Base-by-base conservation (phyloP, 2,113 vertebrate species). In the Orycteropus afer region DNA sequence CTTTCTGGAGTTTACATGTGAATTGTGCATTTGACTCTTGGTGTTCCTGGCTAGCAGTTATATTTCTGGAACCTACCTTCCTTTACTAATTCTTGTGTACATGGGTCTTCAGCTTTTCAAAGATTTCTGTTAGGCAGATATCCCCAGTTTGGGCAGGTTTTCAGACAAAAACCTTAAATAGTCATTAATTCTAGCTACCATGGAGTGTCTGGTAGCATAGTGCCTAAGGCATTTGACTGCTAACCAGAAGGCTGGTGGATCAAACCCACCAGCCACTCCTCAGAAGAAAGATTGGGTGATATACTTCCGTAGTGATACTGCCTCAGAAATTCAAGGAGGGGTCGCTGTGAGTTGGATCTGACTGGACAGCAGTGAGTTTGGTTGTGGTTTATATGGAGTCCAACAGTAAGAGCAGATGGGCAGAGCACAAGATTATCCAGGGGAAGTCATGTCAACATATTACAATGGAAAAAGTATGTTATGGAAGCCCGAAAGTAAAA, bases 361-460 rank as follows among this genome's bases (percentile, higher is more conserved):
- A n/a, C n/a, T n/a, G n/a, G n/a, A n/a, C n/a, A n/a, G n/a, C n/a
- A n/a, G n/a, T n/a, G n/a, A n/a, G n/a, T n/a, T n/a, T n/a, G n/a
- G n/a, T n/a, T n/a, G n/a, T n/a, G n/a, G n/a, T n/a, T n/a, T n/a
- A n/a, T n/a, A 27, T 2, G 3, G 32, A 42, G 14, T 55, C 61
- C 27, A 2, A 17, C 37, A 14, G 29, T 40, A 65, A 90, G 51
- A 83, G 55, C 65, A 42, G 29, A 20, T 29, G 32, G 17, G 29
- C 10, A 34, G 55, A 86, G 82, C 3, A 0, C 10, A 1, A 40
- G 45, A 7, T n/a, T n/a, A 25, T 14, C 67, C 1, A 0, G 4
- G 27, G 27, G 61, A 65, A 55, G 67, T 42, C 10, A 18, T 34
- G 34, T 89, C 53, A 67, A 0, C 7, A n/a, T n/a, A 5, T 45